Conservation (phyloP, 2,797 vertebrate genomes). For the Acanthurus lineatus region DNA sequence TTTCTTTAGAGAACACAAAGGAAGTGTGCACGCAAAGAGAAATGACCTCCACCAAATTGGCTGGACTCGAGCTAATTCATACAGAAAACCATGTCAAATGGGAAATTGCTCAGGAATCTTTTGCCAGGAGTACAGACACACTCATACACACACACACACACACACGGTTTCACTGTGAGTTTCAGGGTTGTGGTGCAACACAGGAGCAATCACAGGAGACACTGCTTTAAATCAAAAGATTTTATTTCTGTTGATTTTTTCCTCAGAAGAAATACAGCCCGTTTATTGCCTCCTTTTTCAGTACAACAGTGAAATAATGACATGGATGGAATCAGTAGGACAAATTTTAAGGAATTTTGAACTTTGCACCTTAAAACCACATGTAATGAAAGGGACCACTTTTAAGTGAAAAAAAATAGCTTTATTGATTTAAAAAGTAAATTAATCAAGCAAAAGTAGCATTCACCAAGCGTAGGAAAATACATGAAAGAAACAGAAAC, state of each 20-base stretch:
- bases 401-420: neutral
- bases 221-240: constrained; percentile 35
- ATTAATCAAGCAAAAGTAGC: neutral
- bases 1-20: constrained; percentile 46
- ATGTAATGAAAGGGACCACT: constrained; percentile 4
- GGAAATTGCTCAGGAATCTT: constrained; percentile 32
- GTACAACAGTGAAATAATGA: constrained; percentile 10
- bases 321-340: constrained; percentile 1
- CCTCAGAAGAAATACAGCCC: constrained; percentile 14
- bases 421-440: neutral
- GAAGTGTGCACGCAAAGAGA: constrained; percentile 36
- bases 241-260: constrained; percentile 55
- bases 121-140: constrained; percentile 8
- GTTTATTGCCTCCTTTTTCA: neutral
- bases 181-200: constrained; percentile 31
- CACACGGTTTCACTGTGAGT: constrained; percentile 25
- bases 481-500: constrained; percentile 13
- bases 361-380: constrained; percentile 4
- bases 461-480: neutral
- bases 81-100: constrained; percentile 46
- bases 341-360: constrained; percentile 1
- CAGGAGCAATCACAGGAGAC: constrained; percentile 32
- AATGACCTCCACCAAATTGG: constrained; percentile 51
- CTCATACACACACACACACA: neutral
- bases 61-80: constrained; percentile 44